Evolutionary conservation across 2,888 invertebrate species (phyloP).

Genomic region (Oxytorus armatus): DNA sequence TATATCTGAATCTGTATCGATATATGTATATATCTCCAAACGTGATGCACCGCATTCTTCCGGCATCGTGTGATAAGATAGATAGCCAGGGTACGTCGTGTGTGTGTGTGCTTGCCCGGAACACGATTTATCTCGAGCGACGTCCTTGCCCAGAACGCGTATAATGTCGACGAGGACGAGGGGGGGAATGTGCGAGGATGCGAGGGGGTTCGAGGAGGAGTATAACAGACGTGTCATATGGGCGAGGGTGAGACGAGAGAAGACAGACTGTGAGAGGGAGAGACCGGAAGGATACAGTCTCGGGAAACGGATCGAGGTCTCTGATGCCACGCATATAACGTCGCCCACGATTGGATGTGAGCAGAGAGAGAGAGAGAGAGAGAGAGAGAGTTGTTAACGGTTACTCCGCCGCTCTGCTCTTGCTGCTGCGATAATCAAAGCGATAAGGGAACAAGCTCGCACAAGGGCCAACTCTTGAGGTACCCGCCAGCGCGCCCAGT

Average conservation of each 20-base stretch:
- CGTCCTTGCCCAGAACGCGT: constrained; percentile 63
- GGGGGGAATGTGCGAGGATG: constrained; percentile 2
- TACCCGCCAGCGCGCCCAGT: constrained; percentile 39
- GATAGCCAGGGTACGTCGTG: constrained; percentile 57
- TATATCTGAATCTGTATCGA: neutral
- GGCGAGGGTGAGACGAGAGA: constrained; percentile 23
- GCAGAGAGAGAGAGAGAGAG: constrained; percentile 18
- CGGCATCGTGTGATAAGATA: constrained; percentile 61
- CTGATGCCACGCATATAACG: constrained; percentile 59
- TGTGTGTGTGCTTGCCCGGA: constrained; percentile 61
- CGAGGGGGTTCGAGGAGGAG: constrained; percentile 16
- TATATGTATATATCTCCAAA: constrained; percentile 1
- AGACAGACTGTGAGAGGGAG: constrained; percentile 55
- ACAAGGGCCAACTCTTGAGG: constrained; percentile 46
- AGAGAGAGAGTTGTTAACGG: neutral
- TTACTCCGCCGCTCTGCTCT: constrained; percentile 30
- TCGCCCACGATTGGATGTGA: constrained; percentile 60
- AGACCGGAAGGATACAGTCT: constrained; percentile 61
- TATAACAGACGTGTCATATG: constrained; percentile 23
- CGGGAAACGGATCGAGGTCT: constrained; percentile 57
- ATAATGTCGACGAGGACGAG: constrained; percentile 50
- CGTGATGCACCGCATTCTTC: constrained; percentile 50
- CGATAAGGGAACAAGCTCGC: constrained; percentile 71
- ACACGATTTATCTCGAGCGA: constrained; percentile 65
- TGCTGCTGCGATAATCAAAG: constrained; percentile 74